Evolutionary conservation across 2,797 vertebrate genomes (phyloP), one percentile per base, ranked within the genome.

Genomic region (Melanotaenia nigrans): DNA sequence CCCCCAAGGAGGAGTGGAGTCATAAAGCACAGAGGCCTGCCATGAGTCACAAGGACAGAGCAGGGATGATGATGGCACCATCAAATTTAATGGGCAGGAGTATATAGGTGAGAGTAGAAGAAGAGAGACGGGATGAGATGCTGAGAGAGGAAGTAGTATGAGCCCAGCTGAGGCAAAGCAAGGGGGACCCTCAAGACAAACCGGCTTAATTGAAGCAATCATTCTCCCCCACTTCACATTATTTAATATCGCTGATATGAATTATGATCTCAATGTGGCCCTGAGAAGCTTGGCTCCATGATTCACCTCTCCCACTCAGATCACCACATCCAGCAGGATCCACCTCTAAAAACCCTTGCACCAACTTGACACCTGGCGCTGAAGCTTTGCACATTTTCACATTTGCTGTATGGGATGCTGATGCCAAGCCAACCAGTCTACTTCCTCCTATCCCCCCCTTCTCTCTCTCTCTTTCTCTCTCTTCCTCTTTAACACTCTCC

Each of bases 1-100:
- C 77, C 81, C 73, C 58, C 33, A 18, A 71, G 77, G 77, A 79
- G 60, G 82, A 85, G 74, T 0, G 45, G 60, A 68, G 85, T 78
- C 75, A 82, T 90, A 84, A 87, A 87, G 73, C 65, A 54, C 59
- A 22, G 61, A 36, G 73, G 36, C 36, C 71, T 25, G 28, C 69
- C 60, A 22, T 16, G 33, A 82, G 73, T 80, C 78, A 71, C 89
- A 87, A 86, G 85, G 87, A 88, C 83, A 69, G 76, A 63, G 61
- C 56, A 62, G 68, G 66, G 77, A 84, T 67, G 83, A 86, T 88
- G 89, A 83, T 78, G 85, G 64, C 60, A 13, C 79, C 73, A 77
- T 91, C 89, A 88, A 42, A 75, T 89, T 79, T 88, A 86, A 90
- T 81, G 68, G 63, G 66, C 73, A 12, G 61, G 74, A 79, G 75